Evolutionary conservation across 2,888 invertebrate genomes (phyloP), one percentile per base, ranked within the genome.

Genomic region (Scaptomyza parva): DNA sequence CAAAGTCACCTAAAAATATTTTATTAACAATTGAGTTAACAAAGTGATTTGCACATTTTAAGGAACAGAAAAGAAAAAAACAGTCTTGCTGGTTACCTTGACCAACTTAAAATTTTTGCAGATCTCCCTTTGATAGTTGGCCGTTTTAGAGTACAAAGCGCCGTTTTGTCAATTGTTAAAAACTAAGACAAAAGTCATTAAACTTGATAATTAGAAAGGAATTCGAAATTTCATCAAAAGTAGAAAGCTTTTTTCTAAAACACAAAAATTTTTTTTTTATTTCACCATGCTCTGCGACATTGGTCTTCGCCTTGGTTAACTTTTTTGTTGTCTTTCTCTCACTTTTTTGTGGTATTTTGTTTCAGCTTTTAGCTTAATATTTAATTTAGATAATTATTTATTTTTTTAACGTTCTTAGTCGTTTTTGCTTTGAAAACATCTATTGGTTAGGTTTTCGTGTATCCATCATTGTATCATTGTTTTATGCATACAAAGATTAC

Each of bases 21-120:
- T 18, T 37, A 43, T 26, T 9, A 12, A 47, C 47, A 20, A 47
- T 33, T 14, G 37, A 39, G 53, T 53, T 61, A 66, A 72, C 50
- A 17, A 69, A 51, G 30, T 72, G 78, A 75, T 66, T 75, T 65
- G 78, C 71, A 65, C 57, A 66, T 63, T 75, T 67, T 53, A 68
- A 65, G 57, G 68, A 72, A 64, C 53, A 33, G n/a, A 12, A 33
- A 41, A 20, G 14, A 22, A 44, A 12, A 28, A 22, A 48, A 35
- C 3, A 33, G 33, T 18, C 26, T 40, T 47, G 45, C 20, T 8
- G 9, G 6, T 14, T 41, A 62, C 77, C 79, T 78, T 78, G 79
- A 78, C 77, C 72, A 43, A 59, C 40, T 66, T n/a, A 0, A 24
- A 62, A 55, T 57, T 53, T 20, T 65, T 40, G 72, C 63, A 70